phyloP scores from a whole-genome alignment of 2,888 invertebrate species.

The Andrena praecox region DNA sequence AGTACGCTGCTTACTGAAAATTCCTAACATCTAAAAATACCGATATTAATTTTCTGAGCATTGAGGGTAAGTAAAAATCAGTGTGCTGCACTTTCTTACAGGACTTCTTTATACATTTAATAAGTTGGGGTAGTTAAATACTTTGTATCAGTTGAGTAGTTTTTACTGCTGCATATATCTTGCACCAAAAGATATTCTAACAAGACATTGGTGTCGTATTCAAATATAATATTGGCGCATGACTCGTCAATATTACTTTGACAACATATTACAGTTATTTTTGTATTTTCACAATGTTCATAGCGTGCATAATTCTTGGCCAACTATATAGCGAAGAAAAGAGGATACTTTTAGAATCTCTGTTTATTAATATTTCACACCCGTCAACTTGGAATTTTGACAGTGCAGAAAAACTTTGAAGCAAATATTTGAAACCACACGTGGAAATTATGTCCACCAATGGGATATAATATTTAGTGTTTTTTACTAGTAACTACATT shows the following conservation, averaged over 20 bases:
- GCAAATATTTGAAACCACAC: background rate
- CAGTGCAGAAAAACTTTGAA: background rate
- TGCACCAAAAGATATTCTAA: background rate
- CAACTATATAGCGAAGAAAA: background rate
- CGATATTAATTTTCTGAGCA: too few species aligned
- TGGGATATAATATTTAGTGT: background rate
- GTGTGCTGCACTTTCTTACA: too few species aligned
- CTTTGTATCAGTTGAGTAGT: too few species aligned
- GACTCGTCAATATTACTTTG: constrained; percentile 11
- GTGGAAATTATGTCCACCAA: background rate
- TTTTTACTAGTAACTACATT: background rate
- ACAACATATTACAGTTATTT: constrained; percentile 36
- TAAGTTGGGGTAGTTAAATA: too few species aligned
- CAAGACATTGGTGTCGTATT: constrained; percentile 4
- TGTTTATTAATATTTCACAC: background rate
- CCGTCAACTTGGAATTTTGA: background rate
- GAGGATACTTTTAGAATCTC: background rate
- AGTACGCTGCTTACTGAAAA: too few species aligned
- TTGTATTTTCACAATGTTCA: constrained; percentile 11
- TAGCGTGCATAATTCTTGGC: background rate
- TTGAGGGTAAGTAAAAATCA: too few species aligned
- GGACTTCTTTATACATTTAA: too few species aligned
- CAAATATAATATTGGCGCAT: constrained; percentile 18
- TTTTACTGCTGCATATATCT: too few species aligned
- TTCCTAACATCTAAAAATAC: too few species aligned